Conservation (phyloP, 2,888 invertebrate species). For the Leptinotarsa tumamoca region DNA sequence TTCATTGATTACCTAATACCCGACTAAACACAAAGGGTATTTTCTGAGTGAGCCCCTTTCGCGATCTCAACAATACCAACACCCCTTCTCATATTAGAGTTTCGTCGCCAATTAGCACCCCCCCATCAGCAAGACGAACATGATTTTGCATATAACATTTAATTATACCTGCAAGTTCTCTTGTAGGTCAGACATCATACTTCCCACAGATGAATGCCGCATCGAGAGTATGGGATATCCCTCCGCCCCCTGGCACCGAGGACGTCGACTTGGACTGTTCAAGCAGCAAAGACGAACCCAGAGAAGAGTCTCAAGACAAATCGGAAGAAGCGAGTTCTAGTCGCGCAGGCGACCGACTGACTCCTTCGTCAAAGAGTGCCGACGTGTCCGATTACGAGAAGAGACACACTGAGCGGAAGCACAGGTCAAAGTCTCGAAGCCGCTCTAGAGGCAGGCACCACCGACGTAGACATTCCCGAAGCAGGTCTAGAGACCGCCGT, state of each 20-base stretch:
- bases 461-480: slow-evolving; percentile 46
- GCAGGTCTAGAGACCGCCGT: slow-evolving; percentile 49
- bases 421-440: slow-evolving; percentile 40
- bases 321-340: slow-evolving; percentile 2
- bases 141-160: slow-evolving; percentile 59
- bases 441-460: slow-evolving; percentile 50
- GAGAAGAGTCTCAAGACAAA: slow-evolving; percentile 25
- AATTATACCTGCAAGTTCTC: slow-evolving; percentile 69
- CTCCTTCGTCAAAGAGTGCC: slow-evolving; percentile 61
- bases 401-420: slow-evolving; percentile 38
- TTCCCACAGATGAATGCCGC: slow-evolving; percentile 60
- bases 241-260: slow-evolving; percentile 65
- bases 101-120: slow-evolving; percentile 48
- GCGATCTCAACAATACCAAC: slow-evolving; percentile 1
- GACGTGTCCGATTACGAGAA: slow-evolving; percentile 58
- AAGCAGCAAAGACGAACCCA: slow-evolving; percentile 23
- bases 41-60: neutral
- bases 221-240: slow-evolving; percentile 61
- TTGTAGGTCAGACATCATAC: slow-evolving; percentile 64
- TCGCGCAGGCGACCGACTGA: slow-evolving; percentile 56
- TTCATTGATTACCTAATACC: slow-evolving; percentile 58
- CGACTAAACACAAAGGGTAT: slow-evolving; percentile 21
- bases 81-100: slow-evolving; percentile 44
- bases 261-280: slow-evolving; percentile 48
- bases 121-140: slow-evolving; percentile 43